Base-by-base conservation (phyloP, 2,113 vertebrate genomes). In the Syngnathus floridae region DNA sequence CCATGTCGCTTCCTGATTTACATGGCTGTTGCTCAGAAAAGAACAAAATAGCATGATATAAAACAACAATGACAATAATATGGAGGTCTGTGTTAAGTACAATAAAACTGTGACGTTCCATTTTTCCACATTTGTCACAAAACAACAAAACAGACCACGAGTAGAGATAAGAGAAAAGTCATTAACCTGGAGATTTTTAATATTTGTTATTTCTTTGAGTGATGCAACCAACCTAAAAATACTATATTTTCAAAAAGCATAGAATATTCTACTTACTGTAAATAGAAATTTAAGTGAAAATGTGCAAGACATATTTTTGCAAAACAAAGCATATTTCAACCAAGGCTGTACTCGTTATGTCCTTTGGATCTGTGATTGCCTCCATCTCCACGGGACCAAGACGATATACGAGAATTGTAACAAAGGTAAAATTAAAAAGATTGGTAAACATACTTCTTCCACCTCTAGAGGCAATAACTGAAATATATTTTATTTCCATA, bases 51-150 rank as follows among this genome's bases (percentile, higher is more conserved):
- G 5, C 54, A 35, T 16, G 10, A 56, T 35, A 56, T 1, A 54
- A 11, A 22, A 12, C 21, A 31, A 56, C 13, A 54, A 12, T 31
- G 37, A 66, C 48, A 65, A 51, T 52, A 1, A 83, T 82, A 79
- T 77, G 9, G 48, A 51, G 3, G 46, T 74, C 43, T 43, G 78
- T 64, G 51, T 73, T 73, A 84, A 82, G 81, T 75, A 80, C 72
- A 76, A 75, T 48, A 68, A 75, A 77, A 31, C 41, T 52, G 70
- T 74, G 80, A 86, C 83, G 83, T 62, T 67, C 12, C 10, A 73
- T 67, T 70, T 75, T 22, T 49, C 69, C 70, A 72, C 22, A 38
- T 63, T 71, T 70, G n/a, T 35, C 71, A 75, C 62, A 79, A 77
- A 75, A 71, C 51, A 67, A 66, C 59, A 49, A 36, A 51, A 63